These are phyloP conservation scores for Conus canariensis DNA, from an alignment of 2,888 invertebrate species.

Conservation along the genomic window DNA sequence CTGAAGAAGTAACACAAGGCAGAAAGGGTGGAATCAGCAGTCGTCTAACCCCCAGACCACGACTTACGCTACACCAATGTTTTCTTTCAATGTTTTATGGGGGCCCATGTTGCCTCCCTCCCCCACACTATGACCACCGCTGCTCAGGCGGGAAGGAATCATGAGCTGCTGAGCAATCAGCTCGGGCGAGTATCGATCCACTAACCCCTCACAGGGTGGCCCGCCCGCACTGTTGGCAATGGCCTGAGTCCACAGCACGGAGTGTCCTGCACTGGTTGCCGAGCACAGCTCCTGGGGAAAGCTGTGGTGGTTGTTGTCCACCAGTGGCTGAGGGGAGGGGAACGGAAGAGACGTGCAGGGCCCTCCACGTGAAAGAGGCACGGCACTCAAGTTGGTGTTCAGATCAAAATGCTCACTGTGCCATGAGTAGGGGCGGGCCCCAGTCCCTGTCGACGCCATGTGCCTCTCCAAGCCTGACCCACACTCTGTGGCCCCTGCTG, in stretches of 20 bases:
- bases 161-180: constrained; percentile 65
- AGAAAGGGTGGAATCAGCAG: not conserved
- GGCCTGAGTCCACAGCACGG: constrained; percentile 60
- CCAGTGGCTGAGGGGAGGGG: constrained; percentile 1
- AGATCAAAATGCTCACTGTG: constrained; percentile 74
- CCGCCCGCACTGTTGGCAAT: constrained; percentile 54
- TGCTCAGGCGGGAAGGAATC: constrained; percentile 67
- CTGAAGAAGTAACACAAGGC: not conserved
- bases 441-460: constrained; percentile 50
- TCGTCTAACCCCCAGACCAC: not conserved
- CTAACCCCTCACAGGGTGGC: constrained; percentile 47
- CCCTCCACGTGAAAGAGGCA: constrained; percentile 36
- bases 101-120: constrained; percentile 65
- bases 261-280: not conserved
- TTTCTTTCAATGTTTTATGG: constrained; percentile 71
- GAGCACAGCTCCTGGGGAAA: constrained; percentile 66
- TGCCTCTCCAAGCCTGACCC: constrained; percentile 20
- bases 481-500: constrained; percentile 51
- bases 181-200: constrained; percentile 66
- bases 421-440: constrained; percentile 72
- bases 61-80: constrained; percentile 68
- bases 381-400: constrained; percentile 62
- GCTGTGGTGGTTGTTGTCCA: constrained; percentile 69
- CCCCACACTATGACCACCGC: constrained; percentile 67
- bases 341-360: not conserved